phyloP scores from a whole-genome alignment of 2,113 vertebrate species.

The Setophaga petechia region DNA sequence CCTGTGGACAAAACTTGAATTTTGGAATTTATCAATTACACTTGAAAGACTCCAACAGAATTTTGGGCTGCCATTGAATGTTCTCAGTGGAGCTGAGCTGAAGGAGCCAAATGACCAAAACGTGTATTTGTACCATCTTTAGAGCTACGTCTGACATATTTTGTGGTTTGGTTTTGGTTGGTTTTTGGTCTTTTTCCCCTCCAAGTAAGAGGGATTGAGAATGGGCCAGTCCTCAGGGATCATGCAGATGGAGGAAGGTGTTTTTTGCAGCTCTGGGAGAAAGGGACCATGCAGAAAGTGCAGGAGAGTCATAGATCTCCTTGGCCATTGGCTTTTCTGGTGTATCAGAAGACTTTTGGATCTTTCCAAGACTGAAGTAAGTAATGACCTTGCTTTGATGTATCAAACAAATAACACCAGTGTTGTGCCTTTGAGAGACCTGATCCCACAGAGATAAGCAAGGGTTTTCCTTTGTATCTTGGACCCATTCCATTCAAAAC shows the following conservation, averaged over 20 bases:
- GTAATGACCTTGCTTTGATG: background rate
- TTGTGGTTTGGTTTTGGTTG: background rate
- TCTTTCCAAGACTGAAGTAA: background rate
- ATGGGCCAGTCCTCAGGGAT: background rate
- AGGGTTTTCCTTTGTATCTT: constrained; percentile 29
- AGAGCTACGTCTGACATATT: background rate
- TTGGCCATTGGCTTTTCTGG: background rate
- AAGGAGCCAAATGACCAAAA: background rate
- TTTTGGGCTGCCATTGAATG: background rate
- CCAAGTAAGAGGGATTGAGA: background rate
- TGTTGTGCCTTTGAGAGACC: background rate
- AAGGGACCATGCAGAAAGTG: background rate
- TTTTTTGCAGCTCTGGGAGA: background rate
- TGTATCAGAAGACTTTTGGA: background rate
- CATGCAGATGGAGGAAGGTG: background rate
- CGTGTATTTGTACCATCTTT: background rate
- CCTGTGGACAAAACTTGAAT: background rate
- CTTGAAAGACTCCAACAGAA: background rate
- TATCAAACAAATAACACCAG: background rate
- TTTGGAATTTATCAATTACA: background rate
- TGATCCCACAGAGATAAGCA: constrained; percentile 26
- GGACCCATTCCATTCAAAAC: constrained; percentile 17
- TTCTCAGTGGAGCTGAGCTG: background rate
- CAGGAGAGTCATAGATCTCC: background rate
- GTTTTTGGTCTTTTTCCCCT: background rate